Evolutionary conservation across 1,140 invertebrate genomes (phyloP).

Genomic region (Pseudoatta argentina): DNA sequence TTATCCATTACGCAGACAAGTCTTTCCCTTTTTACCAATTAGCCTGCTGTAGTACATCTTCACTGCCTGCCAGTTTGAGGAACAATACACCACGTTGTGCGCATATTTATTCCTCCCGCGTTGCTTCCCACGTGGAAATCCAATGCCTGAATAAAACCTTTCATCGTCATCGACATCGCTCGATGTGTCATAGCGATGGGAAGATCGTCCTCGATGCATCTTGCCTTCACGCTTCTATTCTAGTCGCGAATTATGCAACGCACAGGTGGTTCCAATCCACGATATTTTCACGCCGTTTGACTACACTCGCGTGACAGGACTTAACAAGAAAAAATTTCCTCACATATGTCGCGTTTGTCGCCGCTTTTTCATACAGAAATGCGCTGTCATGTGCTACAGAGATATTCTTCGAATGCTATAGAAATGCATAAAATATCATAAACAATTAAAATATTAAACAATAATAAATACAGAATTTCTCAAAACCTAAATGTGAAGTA

Average conservation of each 20-base stretch:
- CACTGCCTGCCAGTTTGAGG: neutral
- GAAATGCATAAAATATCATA: neutral
- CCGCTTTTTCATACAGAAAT: neutral
- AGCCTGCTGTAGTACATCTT: neutral
- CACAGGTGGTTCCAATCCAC: conserved; percentile 36
- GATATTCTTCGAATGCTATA: neutral
- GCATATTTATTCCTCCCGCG: neutral
- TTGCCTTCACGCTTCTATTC: conserved; percentile 29
- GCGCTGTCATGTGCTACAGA: neutral
- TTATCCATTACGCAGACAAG: conserved; percentile 24
- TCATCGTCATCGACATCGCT: conserved; percentile 33
- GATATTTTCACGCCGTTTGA: conserved; percentile 51
- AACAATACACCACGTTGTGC: conserved; percentile 19
- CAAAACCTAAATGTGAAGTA: no score
- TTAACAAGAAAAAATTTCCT: neutral
- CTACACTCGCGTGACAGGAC: conserved; percentile 13
- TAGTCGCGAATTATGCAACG: neutral
- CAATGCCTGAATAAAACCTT: conserved; percentile 41
- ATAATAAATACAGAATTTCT: no score
- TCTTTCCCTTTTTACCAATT: conserved; percentile 27
- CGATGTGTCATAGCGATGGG: conserved; percentile 33
- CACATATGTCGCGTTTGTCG: neutral
- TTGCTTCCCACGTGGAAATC: conserved; percentile 50
- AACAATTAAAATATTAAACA: no score
- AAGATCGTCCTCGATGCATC: neutral